Evolutionary conservation across 2,113 vertebrate species (phyloP).

Genomic region (Tetrax tetrax): DNA sequence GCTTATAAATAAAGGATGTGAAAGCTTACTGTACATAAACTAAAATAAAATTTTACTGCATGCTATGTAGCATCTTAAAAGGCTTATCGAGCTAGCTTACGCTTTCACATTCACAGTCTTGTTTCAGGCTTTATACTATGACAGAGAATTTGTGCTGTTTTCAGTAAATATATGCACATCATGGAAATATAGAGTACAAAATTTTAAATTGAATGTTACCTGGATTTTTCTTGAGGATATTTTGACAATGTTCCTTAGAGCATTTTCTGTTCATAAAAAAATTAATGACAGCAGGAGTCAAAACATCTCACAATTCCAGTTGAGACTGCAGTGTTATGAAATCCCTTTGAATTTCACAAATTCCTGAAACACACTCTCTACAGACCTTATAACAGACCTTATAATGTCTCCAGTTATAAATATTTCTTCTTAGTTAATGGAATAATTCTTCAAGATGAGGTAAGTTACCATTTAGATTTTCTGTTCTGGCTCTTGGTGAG

Average conservation of each 20-base stretch:
- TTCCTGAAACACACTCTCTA: not conserved
- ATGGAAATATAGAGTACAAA: not conserved
- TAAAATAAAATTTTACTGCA: not conserved
- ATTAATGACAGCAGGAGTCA: not conserved
- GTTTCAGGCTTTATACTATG: not conserved
- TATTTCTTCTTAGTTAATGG: not conserved
- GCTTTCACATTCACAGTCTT: not conserved
- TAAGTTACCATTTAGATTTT: not conserved
- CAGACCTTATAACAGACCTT: not conserved
- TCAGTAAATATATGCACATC: not conserved
- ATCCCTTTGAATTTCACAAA: not conserved
- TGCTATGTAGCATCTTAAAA: not conserved
- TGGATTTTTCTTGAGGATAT: not conserved
- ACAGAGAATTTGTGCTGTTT: not conserved
- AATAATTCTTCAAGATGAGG: not conserved
- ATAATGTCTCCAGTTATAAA: not conserved
- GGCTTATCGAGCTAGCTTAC: not conserved
- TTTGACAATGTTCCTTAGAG: not conserved
- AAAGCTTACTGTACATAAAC: not conserved
- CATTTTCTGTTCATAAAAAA: not conserved
- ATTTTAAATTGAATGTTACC: not conserved
- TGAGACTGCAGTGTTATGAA: not conserved
- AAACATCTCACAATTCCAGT: not conserved
- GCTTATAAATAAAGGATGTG: conserved; percentile 22
- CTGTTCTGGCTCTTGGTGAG: not conserved